Base-by-base conservation (phyloP, 2,113 vertebrate genomes). In the Sclerurus mexicanus region DNA sequence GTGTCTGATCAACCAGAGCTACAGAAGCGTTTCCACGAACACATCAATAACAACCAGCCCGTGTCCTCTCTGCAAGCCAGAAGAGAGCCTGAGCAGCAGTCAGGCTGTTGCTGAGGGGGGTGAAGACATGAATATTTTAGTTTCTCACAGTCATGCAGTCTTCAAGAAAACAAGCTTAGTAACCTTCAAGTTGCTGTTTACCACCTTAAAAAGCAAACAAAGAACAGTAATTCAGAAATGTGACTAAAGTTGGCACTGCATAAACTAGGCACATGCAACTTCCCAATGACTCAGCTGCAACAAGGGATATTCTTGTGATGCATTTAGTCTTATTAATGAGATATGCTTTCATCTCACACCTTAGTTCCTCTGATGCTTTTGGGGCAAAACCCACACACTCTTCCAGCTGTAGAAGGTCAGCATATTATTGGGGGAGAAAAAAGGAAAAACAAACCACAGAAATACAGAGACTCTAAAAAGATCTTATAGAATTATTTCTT, bases 1-100 rank as follows among this genome's bases (percentile, higher is more conserved):
- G 44, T 35, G 15, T 84, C 85, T 39, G 83, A 92, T 81, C 67
- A 49, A 76, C 37, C 68, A 60, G 68, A 85, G 68, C 37, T 53
- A 15, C 53, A 62, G 72, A 68, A 46, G 35, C 2, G 0, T 56
- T 93, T 79, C 89, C 74, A 68, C 17, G 28, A 88, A 69, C 50
- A 44, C 37, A 40, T 7, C 0, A 1, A 4, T 56, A 86, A 56
- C 62, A 80, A 59, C 27, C 10, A 20, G n/a, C 31, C 39, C 0
- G 0, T 5, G 8, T 31, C 39, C 66, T 16, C 47, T 64, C 69
- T 72, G 77, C 59, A 52, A 52, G 44, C 22, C 63, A 79, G 50
- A 58, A 77, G 73, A 64, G n/a, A 30, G 77, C 46, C 67, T 55
- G 42, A 4, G 7, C 64, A 40, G 79, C 35, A 59, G 21, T 40